These are phyloP conservation scores for Entelurus aequoreus DNA, from an alignment of 2,113 vertebrate species.

Conservation along the genomic window DNA sequence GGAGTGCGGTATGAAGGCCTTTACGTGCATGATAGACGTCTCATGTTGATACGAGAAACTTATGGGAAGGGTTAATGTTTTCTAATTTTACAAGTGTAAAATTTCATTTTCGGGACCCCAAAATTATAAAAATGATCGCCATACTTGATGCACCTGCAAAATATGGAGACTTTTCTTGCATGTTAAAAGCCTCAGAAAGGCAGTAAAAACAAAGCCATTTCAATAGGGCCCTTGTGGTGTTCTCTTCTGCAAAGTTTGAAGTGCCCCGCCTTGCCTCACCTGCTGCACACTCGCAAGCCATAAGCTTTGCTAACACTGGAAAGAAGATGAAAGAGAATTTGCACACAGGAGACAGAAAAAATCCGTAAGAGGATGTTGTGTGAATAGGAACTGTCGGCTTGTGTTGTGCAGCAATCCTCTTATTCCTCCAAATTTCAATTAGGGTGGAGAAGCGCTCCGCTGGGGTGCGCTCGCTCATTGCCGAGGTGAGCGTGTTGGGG, in stretches of 20 bases:
- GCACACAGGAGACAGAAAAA: slow-evolving; percentile 27
- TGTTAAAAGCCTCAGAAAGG: too few species aligned
- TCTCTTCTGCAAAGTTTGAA: neutral
- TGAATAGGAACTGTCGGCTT: slow-evolving; percentile 66
- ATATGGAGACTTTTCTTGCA: too few species aligned
- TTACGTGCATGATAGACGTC: too few species aligned
- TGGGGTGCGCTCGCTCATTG: slow-evolving; percentile 33
- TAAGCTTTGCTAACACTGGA: slow-evolving; percentile 51
- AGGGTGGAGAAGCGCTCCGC: slow-evolving; percentile 50
- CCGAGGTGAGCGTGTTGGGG: slow-evolving; percentile 41
- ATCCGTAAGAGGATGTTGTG: slow-evolving; percentile 63
- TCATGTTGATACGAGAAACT: too few species aligned
- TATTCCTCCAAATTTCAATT: slow-evolving; percentile 75
- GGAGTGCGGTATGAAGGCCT: too few species aligned
- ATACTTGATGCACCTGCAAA: too few species aligned
- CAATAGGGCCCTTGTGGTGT: too few species aligned
- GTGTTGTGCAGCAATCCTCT: slow-evolving; percentile 69
- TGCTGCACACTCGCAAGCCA: slow-evolving; percentile 36
- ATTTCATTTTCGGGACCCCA: too few species aligned
- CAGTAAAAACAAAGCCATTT: too few species aligned
- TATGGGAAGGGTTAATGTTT: too few species aligned
- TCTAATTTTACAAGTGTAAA: too few species aligned
- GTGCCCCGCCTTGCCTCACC: slow-evolving; percentile 38
- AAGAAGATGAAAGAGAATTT: slow-evolving; percentile 59
- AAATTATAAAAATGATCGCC: too few species aligned